phyloP scores from a whole-genome alignment of 2,888 invertebrate species.

The Ormyrus labotus region DNA sequence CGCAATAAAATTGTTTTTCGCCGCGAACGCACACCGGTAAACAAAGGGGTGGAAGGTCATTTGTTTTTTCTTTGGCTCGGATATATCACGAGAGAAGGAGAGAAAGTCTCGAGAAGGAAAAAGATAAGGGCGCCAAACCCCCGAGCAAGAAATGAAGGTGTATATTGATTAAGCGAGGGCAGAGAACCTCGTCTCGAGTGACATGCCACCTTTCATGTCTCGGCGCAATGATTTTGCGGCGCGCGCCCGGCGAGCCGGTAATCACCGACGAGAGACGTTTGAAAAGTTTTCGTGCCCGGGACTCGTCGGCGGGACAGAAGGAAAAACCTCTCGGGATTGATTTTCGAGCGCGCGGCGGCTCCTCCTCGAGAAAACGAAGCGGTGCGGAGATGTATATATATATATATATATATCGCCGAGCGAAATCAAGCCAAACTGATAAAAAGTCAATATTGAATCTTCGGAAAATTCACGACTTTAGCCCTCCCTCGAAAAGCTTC shows the following conservation, averaged over 20 bases:
- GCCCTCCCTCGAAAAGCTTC: not conserved
- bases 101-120: not conserved
- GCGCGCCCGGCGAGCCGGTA: too few relatives aligned
- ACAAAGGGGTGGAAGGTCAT: too few relatives aligned
- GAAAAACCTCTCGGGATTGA: slow-evolving; percentile 2
- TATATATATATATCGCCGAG: not conserved
- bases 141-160: not conserved
- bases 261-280: too few relatives aligned
- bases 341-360: not conserved
- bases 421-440: slow-evolving; percentile 30
- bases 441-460: slow-evolving; percentile 34
- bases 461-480: not conserved
- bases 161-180: slow-evolving; percentile 7
- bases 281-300: too few relatives aligned
- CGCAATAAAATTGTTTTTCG: too few relatives aligned
- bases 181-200: slow-evolving; percentile 14
- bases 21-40: too few relatives aligned
- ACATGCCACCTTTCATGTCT: slow-evolving; percentile 29
- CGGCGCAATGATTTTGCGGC: slow-evolving; percentile 15
- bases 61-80: too few relatives aligned
- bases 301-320: not conserved
- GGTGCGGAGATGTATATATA: too few relatives aligned
- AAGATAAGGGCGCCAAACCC: not conserved
- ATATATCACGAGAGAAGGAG: too few relatives aligned
- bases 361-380: too few relatives aligned